phyloP scores from a whole-genome alignment of 2,888 invertebrate species.

The Brenthis ino region DNA sequence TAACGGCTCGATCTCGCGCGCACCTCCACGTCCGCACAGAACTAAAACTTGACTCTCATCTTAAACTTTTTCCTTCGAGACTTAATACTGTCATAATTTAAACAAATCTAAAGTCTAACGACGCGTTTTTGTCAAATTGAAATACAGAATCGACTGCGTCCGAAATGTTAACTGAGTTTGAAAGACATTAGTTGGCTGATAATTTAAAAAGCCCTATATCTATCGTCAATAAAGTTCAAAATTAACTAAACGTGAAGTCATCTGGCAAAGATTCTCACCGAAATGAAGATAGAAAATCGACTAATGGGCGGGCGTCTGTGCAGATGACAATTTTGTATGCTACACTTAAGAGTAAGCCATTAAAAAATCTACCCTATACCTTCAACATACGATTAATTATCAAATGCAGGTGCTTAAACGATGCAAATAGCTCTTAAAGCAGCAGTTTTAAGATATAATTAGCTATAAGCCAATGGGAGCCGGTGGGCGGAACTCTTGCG shows the following conservation, averaged over 20 bases:
- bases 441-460: constrained; percentile 69
- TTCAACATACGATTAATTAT: constrained; percentile 44
- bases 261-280: constrained; percentile 57
- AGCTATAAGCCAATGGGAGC: constrained; percentile 70
- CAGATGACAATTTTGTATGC: constrained; percentile 70
- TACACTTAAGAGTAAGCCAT: constrained; percentile 47
- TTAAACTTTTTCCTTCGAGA: constrained; percentile 13
- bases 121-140: constrained; percentile 79
- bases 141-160: constrained; percentile 65
- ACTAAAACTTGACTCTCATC: constrained; percentile 25
- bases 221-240: constrained; percentile 44
- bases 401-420: constrained; percentile 57
- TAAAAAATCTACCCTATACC: constrained; percentile 38
- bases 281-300: constrained; percentile 77
- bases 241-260: constrained; percentile 45
- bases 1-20: constrained; percentile 3
- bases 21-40: constrained; percentile 45
- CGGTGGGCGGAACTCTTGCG: constrained; percentile 68
- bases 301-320: constrained; percentile 81
- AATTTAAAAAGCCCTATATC: constrained; percentile 42
- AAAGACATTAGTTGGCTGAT: constrained; percentile 53
- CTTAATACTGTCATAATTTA: constrained; percentile 52
- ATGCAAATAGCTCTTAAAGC: constrained; percentile 75
- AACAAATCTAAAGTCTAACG: constrained; percentile 72
- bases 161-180: constrained; percentile 73